Percentiles rank a stretch among this genome's conserved stretches.
phyloP scores from a whole-genome alignment of 2,888 invertebrate genomes.

The Tenthredo amoena region DNA sequence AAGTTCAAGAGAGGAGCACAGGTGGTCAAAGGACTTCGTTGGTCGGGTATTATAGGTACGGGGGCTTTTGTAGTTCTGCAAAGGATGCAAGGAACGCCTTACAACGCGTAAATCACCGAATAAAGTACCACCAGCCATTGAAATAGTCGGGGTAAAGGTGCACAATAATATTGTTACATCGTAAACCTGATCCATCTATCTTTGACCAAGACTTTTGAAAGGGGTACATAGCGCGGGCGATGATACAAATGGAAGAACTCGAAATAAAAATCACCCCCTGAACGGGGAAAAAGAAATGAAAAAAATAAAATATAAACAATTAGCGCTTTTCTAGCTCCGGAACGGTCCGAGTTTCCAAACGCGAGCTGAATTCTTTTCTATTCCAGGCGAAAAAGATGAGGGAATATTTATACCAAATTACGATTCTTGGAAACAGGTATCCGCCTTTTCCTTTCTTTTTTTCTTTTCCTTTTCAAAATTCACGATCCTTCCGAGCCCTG shows the following conservation, averaged over 20 bases:
- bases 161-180: constrained; percentile 50
- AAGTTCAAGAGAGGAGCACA: background rate
- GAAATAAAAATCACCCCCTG: background rate
- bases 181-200: constrained; percentile 46
- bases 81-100: constrained; percentile 43
- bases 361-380: background rate
- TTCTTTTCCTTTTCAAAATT: background rate
- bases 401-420: constrained; percentile 35
- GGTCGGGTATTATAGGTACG: background rate
- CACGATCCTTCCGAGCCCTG: background rate
- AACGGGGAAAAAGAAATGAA: background rate
- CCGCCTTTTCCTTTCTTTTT: background rate
- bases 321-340: background rate
- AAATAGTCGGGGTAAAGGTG: constrained; percentile 32
- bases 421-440: constrained; percentile 35
- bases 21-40: constrained; percentile 38
- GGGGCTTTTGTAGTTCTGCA: constrained; percentile 38
- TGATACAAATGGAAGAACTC: background rate
- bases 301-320: background rate
- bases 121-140: constrained; percentile 41
- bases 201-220: constrained; percentile 36
- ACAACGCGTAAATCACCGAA: constrained; percentile 50
- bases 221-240: background rate
- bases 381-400: background rate
- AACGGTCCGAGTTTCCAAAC: background rate